Conservation (phyloP, 2,888 invertebrate genomes). For the Oscheius sp. region DNA sequence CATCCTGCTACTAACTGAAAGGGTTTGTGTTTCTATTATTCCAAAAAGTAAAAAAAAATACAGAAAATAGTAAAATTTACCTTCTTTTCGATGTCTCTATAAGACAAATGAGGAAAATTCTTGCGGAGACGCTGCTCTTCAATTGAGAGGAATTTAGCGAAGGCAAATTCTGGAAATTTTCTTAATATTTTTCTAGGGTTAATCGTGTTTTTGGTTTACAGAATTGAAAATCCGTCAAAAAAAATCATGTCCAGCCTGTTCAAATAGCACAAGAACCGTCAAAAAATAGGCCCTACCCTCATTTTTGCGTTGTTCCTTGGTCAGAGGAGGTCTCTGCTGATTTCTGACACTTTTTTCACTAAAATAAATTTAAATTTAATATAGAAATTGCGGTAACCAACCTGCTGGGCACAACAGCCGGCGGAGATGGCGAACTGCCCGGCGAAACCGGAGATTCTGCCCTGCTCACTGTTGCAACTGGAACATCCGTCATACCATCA, state of each 20-base stretch:
- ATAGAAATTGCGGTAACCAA: neutral
- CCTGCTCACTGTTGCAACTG: neutral
- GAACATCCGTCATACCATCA: slow-evolving; percentile 5
- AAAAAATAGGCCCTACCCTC: neutral
- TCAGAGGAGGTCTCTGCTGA: neutral
- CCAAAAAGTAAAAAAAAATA: neutral
- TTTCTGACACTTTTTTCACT: neutral
- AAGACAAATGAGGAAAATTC: neutral
- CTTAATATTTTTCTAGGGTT: neutral
- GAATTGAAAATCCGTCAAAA: neutral
- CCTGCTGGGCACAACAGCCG: slow-evolving; percentile 12
- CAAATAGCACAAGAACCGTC: no score
- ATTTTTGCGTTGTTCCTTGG: neutral
- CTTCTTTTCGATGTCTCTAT: neutral
- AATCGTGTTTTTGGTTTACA: no score
- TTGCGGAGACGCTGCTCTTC: slow-evolving; percentile 7
- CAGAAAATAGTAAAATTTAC: neutral
- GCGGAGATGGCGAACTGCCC: slow-evolving; percentile 3
- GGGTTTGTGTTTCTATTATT: neutral
- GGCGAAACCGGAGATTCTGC: neutral
- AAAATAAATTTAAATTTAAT: neutral
- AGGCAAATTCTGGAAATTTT: slow-evolving; percentile 14
- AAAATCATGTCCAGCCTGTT: neutral
- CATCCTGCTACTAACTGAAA: slow-evolving; percentile 1
- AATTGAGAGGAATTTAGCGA: neutral